phyloP scores from a whole-genome alignment of 2,797 vertebrate species.

The Apodemus agrarius region DNA sequence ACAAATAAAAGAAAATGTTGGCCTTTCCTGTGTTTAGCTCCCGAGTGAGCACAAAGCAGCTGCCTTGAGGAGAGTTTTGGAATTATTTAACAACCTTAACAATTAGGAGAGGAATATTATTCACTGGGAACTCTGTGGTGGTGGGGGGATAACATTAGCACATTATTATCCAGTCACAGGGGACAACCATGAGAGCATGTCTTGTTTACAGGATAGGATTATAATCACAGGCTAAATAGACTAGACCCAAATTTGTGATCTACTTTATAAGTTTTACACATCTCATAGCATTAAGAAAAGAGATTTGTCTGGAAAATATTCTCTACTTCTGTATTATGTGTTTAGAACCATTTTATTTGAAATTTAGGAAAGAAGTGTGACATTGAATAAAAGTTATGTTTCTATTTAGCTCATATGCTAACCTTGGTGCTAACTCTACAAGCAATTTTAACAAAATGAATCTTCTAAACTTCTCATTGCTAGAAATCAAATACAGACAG shows the following conservation, averaged over 20 bases:
- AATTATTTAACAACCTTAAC: conserved; percentile 78
- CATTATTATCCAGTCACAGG: conserved; percentile 40
- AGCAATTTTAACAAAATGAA: conserved; percentile 37
- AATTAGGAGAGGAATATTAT: conserved; percentile 69
- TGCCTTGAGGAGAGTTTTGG: conserved; percentile 71
- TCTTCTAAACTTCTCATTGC: conserved; percentile 52
- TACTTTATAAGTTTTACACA: conserved; percentile 21
- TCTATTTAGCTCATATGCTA: conserved; percentile 23
- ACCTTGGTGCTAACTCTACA: conserved; percentile 31
- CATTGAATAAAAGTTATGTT: conserved; percentile 45
- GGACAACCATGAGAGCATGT: conserved; percentile 55
- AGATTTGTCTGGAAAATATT: conserved; percentile 55
- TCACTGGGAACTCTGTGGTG: conserved; percentile 60
- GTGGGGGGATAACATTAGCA: conserved; percentile 50
- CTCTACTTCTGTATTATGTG: conserved; percentile 21
- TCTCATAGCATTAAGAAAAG: conserved; percentile 36
- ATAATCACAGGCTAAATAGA: conserved; percentile 53
- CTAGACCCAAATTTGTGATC: conserved; percentile 30
- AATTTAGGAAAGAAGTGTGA: conserved; percentile 49
- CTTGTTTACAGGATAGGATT: conserved; percentile 51
- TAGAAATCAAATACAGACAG: conserved; percentile 62
- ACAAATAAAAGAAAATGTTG: conserved; percentile 72
- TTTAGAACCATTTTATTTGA: conserved; percentile 52
- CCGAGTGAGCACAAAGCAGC: conserved; percentile 60
- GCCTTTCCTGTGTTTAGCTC: conserved; percentile 67